These are phyloP conservation scores for Macrophya alboannulata DNA, from an alignment of 2,888 invertebrate genomes.

Conservation along the genomic window DNA sequence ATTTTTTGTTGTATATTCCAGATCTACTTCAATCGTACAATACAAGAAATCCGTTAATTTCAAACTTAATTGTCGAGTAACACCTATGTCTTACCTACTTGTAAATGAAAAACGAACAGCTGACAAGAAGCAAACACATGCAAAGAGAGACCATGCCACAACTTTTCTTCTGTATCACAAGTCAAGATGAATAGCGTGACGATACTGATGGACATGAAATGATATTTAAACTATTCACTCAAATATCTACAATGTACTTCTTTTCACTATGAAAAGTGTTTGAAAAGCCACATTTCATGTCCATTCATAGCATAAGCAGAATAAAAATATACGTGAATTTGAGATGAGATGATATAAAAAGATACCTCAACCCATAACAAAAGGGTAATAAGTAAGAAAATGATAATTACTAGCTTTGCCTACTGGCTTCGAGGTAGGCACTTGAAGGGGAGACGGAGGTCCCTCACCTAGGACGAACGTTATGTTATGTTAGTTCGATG, in stretches of 20 bases:
- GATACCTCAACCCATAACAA: constrained; percentile 51
- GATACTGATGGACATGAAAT: constrained; percentile 49
- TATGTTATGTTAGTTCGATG: constrained; percentile 65
- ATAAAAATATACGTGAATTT: constrained; percentile 26
- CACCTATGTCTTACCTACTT: not conserved
- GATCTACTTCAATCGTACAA: not conserved
- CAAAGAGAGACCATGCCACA: constrained; percentile 20
- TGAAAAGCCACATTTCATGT: constrained; percentile 14
- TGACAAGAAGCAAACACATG: constrained; percentile 27
- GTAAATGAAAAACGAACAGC: constrained; percentile 7
- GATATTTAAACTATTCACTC: constrained; percentile 22
- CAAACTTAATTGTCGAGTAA: not conserved
- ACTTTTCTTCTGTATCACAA: not conserved
- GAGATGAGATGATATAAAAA: constrained; percentile 34
- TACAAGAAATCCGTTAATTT: not conserved
- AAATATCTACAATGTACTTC: not conserved
- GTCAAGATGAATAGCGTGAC: not conserved
- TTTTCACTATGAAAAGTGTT: not conserved
- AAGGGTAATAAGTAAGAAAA: constrained; percentile 62
- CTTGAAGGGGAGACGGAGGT: constrained; percentile 73
- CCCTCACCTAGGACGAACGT: constrained; percentile 74
- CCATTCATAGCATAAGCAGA: constrained; percentile 41
- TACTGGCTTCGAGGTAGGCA: constrained; percentile 74
- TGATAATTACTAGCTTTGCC: constrained; percentile 77
- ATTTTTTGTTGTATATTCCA: not conserved